Evolutionary conservation across 2,888 invertebrate genomes (phyloP), one percentile per base, ranked within the genome.

Genomic region (Drosophila anomelani): DNA sequence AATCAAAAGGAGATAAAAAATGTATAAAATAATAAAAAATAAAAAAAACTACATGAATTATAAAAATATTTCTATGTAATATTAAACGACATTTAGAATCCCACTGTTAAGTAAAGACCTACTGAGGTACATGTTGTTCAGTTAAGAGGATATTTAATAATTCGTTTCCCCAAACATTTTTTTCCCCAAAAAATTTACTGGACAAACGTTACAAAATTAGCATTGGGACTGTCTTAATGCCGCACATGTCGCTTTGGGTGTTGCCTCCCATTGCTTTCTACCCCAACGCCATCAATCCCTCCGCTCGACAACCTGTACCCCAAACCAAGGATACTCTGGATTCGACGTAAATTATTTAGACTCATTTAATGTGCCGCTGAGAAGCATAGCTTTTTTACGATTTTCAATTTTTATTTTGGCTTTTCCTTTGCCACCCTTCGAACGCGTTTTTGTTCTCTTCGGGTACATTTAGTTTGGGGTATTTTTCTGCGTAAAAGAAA

Each of bases 281-380:
- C 43, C 13, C 13, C 20, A 41, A 43, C 13, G 36, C 46, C 55
- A 58, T 41, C 20, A 60, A 57, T 23, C 26, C 47, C 55, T 13
- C 47, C 29, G 41, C 39, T 47, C 4, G 15, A 12, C 36, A 39
- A 23, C 39, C n/a, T 34, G 39, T 23, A 39, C 26, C 53, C 13
- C 12, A 36, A 17, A 32, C 17, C 26, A 60, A 49, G 64, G 83
- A 75, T 74, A 79, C 81, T 81, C 68, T 55, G 59, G 46, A 44
- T 51, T 56, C 43, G 64, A 78, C 78, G 86, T 89, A 87, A 89
- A 89, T 89, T 87, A 87, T 87, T 84, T 81, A 59, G 88, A 88
- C 85, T 85, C 85, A 86, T 86, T 86, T 86, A 86, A 88, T 86
- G 88, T 77, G 72, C 74, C 70, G 68, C 74, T 78, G 73, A 69